Percentiles rank a stretch among this genome's conserved stretches.
These are phyloP conservation scores for Trichomalopsis sarcophagae DNA, from an alignment of 1,140 invertebrate species.

Conservation along the genomic window DNA sequence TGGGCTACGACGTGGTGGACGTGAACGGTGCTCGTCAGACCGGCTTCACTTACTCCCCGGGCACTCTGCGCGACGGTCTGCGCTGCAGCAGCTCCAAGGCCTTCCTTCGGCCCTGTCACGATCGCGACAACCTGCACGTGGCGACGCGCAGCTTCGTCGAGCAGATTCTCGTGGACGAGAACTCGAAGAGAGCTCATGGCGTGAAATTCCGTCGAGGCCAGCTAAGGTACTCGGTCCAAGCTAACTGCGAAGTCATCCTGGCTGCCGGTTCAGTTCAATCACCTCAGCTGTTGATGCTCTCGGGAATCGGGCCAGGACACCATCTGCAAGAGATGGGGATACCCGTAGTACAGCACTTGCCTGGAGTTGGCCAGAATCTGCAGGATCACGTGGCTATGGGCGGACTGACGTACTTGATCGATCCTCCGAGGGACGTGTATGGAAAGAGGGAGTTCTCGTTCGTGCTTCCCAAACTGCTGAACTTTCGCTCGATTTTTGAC, in stretches of 20 bases:
- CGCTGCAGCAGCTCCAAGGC: conserved; percentile 89
- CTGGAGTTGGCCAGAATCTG: conserved; percentile 88
- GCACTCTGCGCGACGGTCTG: conserved; percentile 86
- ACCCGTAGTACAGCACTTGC: conserved; percentile 72
- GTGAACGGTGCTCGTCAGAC: conserved; percentile 85
- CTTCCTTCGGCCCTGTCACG: conserved; percentile 82
- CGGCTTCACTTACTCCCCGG: conserved; percentile 84
- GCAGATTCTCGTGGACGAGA: conserved; percentile 79
- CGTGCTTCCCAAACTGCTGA: conserved; percentile 77
- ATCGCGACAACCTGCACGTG: conserved; percentile 85
- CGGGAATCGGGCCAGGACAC: conserved; percentile 81
- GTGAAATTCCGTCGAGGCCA: conserved; percentile 78
- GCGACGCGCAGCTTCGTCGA: conserved; percentile 80
- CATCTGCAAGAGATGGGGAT: conserved; percentile 78
- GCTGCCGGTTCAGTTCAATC: conserved; percentile 83
- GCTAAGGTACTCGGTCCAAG: conserved; percentile 71
- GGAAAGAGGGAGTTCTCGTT: conserved; percentile 74
- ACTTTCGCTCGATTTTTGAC: conserved; percentile 73
- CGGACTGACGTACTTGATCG: conserved; percentile 77
- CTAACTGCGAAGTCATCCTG: conserved; percentile 82
- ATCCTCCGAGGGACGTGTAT: conserved; percentile 62
- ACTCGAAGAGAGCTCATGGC: conserved; percentile 77
- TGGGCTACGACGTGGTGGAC: conserved; percentile 83
- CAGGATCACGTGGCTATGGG: conserved; percentile 85
- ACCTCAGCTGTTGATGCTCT: conserved; percentile 89